These are phyloP conservation scores for Stegostoma tigrinum DNA, from an alignment of 2,113 vertebrate species.

Conservation along the genomic window DNA sequence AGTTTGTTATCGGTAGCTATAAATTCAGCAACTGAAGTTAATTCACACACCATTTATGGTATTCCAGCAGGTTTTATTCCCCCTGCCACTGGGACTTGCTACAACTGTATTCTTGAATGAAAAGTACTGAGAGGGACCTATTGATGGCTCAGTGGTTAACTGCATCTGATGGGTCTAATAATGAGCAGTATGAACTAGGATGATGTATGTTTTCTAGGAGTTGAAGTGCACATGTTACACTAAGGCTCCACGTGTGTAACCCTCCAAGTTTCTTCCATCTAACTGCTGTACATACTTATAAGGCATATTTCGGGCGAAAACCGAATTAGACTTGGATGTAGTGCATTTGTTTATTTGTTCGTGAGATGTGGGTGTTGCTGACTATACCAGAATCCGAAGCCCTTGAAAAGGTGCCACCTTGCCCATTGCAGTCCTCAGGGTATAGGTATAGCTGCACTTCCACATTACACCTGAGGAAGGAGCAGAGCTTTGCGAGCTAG, in stretches of 20 bases:
- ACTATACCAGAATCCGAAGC: too few relatives aligned
- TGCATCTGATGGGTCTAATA: not conserved
- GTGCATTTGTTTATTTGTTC: not conserved
- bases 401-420: too few relatives aligned
- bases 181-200: not conserved
- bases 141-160: not conserved
- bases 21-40: constrained; percentile 11
- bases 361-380: too few relatives aligned
- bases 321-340: not conserved
- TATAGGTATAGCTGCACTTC: too few relatives aligned
- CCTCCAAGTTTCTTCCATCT: not conserved
- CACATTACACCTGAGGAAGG: too few relatives aligned
- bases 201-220: not conserved
- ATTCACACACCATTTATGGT: not conserved
- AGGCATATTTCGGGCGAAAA: not conserved
- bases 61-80: not conserved
- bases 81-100: not conserved
- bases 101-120: not conserved
- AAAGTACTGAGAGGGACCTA: not conserved
- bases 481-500: too few relatives aligned
- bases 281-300: not conserved
- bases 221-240: not conserved
- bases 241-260: not conserved
- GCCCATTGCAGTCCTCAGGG: too few relatives aligned
- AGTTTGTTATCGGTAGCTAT: not conserved